Base-by-base conservation (phyloP, 2,113 vertebrate genomes). In the Noctilio leporinus region DNA sequence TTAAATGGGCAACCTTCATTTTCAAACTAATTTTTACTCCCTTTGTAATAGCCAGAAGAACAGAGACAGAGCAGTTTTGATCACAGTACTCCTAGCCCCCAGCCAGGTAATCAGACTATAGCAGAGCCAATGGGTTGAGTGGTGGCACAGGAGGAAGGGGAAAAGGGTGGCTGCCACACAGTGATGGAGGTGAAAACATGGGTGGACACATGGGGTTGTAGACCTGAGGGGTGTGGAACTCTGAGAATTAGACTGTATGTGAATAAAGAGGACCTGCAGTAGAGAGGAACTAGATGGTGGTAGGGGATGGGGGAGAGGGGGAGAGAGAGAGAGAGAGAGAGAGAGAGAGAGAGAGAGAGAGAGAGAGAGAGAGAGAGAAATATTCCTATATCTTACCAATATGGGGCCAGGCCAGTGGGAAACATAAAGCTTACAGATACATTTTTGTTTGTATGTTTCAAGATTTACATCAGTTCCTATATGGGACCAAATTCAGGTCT, bases 171-270 rank as follows among this genome's bases (percentile, higher is more conserved):
- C 5, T 53, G 10, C 16, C 33, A 22, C 2, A 28, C 0, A 33
- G 19, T 1, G 0, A 57, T 0, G 3, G n/a, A 70, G 28, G 11
- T 0, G 11, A 55, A 19, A 6, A 9, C 6, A 3, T 3, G 14
- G 28, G 11, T 0, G 11, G 49, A 19, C 7, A 9, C 6, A 3
- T 3, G 14, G 19, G 8, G 51, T 2, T 24, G 4, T 0, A 7
- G n/a, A 49, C 30, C 15, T 1, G 10, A 88, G 38, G 45, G 12
- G 3, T 14, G n/a, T 1, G 2, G 35, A 24, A 12, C 51, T 93
- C 59, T 3, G 35, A 83, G 83, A 38, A 70, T 16, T 5, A 38
- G 7, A 7, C 1, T 83, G 22, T 17, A n/a, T n/a, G 19, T 10
- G 10, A 51, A 43, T 1, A 1, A 53, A 57, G 26, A 87, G 24